Base-by-base conservation (phyloP, 92 coral and sea anemone genomes). In the Paramuricea clavata region DNA sequence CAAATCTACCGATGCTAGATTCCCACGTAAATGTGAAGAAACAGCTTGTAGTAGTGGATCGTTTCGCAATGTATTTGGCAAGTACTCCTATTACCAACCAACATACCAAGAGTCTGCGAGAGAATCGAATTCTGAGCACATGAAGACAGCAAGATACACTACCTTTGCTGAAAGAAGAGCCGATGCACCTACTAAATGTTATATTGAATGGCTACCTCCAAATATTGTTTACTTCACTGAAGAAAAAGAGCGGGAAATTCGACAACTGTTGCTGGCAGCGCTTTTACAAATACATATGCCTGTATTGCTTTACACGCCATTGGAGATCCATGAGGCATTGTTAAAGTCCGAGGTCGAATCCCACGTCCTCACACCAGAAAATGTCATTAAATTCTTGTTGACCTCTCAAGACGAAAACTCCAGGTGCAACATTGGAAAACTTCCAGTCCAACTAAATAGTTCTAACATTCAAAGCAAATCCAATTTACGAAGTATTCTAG, bases 281-380 rank as follows among this genome's bases (percentile, higher is more conserved):
- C 76, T 95, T 68, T 90, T 94, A 19, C 91, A 91, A 47, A 95
- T 93, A 6, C 88, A 91, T 47, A 65, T 91, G 35, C 78, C 90
- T 22, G 59, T 95, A 50, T 47, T 95, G 73, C 34, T 81, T 44
- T 89, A 90, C 62, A 76, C 93, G 22, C 86, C 93, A 47, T 26
- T 42, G 35, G 7, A 1, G 11, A 84, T 93, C 30, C 91, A 86
- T 71, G 15, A 86, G 31, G 89, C 89, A 54, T 95, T 95, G 83
- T 69, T 47, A 81, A 83, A 71, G 28, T 91, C 96, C 21, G 94
- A 89, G n/a, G 91, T 86, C 56, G 71, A 82, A 23, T 94, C 89
- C 6, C 88, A 88, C 41, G 79, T 85, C 31, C 88, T 95, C 6
- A 82, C 85, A 32, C 96, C 98, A 6, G 94, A 92, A 73, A 89